Evolutionary conservation across 1,140 invertebrate species (phyloP).

Genomic region (Trinorchestia longiramus): DNA sequence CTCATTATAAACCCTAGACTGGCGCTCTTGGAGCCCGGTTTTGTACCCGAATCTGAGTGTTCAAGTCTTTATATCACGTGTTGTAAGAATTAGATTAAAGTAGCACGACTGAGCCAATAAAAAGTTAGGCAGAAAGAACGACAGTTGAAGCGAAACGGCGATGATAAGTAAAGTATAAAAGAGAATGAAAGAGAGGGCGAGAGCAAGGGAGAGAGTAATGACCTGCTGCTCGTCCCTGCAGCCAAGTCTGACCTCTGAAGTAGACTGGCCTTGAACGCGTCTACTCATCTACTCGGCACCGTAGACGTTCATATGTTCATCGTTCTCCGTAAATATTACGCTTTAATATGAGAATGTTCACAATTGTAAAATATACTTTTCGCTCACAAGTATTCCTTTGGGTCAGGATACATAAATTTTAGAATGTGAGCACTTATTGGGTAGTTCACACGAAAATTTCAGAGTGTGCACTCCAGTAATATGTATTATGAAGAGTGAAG

Average conservation of each 20-base stretch:
- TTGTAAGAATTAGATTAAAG: background rate
- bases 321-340: background rate
- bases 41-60: background rate
- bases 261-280: slow-evolving; percentile 49
- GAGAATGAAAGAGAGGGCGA: background rate
- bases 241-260: background rate
- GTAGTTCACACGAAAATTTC: no score
- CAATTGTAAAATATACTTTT: background rate
- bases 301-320: background rate
- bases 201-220: background rate
- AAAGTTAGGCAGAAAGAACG: background rate
- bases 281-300: slow-evolving; percentile 4
- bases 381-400: background rate
- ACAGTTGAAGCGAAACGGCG: background rate
- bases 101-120: background rate
- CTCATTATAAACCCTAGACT: background rate
- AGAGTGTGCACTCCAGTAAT: background rate
- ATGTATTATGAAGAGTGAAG: background rate
- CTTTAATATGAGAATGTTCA: background rate
- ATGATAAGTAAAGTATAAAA: background rate
- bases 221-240: background rate
- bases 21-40: background rate
- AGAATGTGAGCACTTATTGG: background rate
- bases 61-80: no score
- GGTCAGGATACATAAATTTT: background rate